phyloP scores from a whole-genome alignment of 2,797 vertebrate genomes.

The Cuculus canorus region DNA sequence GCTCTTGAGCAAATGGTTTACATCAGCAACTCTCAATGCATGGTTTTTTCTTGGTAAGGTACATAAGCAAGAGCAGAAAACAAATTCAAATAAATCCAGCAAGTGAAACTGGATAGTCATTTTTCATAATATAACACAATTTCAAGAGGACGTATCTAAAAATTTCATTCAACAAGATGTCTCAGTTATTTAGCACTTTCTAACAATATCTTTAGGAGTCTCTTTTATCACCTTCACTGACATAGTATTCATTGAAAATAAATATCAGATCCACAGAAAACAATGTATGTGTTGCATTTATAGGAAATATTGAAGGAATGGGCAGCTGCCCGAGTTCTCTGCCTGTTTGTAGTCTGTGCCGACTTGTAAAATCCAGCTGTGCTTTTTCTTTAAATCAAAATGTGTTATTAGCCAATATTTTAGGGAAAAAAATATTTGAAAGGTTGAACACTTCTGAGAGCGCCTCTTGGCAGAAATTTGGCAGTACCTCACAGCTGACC shows the following conservation, averaged over 20 bases:
- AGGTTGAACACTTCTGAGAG: not conserved
- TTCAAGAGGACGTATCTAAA: not conserved
- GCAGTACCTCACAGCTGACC: not conserved
- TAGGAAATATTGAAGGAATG: not conserved
- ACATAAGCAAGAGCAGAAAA: not conserved
- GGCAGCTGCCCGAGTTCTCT: not conserved
- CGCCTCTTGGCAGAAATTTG: conserved; percentile 1
- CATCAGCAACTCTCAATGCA: conserved; percentile 21
- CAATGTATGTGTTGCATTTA: not conserved
- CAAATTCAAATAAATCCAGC: not conserved
- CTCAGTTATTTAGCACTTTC: not conserved
- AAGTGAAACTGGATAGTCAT: not conserved
- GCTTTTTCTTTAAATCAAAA: not conserved
- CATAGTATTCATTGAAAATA: not conserved
- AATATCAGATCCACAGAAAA: not conserved
- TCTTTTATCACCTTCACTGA: not conserved
- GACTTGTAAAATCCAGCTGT: not conserved
- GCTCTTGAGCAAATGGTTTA: not conserved
- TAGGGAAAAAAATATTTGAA: not conserved
- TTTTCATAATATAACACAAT: not conserved
- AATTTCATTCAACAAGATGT: not conserved
- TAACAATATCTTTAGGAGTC: not conserved
- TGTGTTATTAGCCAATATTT: not conserved
- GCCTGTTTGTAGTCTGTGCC: not conserved
- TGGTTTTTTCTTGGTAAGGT: not conserved